Evolutionary conservation across 1,140 invertebrate genomes (phyloP).

Genomic region (Acromyrmex heyeri): DNA sequence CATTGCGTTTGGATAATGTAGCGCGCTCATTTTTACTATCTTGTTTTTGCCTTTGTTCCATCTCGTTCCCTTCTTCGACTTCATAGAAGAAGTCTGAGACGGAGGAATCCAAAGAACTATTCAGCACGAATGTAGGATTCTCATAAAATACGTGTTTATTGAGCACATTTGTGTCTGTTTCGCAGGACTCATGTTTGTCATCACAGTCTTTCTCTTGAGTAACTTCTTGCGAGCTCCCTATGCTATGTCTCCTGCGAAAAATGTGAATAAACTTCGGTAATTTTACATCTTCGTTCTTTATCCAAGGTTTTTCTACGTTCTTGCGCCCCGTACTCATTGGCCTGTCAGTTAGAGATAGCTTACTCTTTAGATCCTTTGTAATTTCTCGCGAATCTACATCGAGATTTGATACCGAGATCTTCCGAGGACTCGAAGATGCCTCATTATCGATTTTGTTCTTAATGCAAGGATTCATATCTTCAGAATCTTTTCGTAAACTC

Average conservation of each 20-base stretch:
- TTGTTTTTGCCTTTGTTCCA: not conserved
- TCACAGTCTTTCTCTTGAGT: not conserved
- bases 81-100: conserved; percentile 79
- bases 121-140: conserved; percentile 83
- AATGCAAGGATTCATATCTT: not conserved
- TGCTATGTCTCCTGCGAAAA: conserved; percentile 60
- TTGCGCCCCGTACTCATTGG: conserved; percentile 70
- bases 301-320: conserved; percentile 39
- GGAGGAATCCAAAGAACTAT: conserved; percentile 83
- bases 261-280: conserved; percentile 55
- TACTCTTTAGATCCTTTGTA: conserved; percentile 76
- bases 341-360: conserved; percentile 76
- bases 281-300: not conserved
- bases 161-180: not conserved
- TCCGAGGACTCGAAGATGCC: not conserved
- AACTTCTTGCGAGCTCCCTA: not conserved
- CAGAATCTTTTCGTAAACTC: not conserved
- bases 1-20: not conserved
- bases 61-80: not conserved
- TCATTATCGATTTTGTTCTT: not conserved
- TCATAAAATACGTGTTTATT: conserved; percentile 80
- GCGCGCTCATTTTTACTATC: not conserved
- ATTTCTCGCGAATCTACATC: conserved; percentile 68
- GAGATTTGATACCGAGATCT: not conserved
- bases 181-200: not conserved